Evolutionary conservation across 2,888 invertebrate genomes (phyloP).

Genomic region (Choreutis nemorana): DNA sequence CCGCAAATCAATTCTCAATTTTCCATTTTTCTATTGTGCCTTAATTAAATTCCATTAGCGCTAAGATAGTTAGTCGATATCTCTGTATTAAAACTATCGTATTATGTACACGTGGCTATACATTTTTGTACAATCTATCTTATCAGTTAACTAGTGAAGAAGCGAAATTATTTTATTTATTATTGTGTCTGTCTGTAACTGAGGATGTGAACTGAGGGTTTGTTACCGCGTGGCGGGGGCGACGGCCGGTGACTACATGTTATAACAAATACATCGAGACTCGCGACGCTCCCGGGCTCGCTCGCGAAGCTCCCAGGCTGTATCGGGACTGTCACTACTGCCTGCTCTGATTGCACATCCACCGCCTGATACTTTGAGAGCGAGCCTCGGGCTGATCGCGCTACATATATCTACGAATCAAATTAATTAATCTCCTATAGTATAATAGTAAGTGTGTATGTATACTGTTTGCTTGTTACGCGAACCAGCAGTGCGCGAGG

Average conservation of each 20-base stretch:
- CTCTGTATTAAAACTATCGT: conserved; percentile 61
- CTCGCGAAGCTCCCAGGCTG: neutral
- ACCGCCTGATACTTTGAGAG: conserved; percentile 10
- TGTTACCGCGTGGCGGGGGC: conserved; percentile 36
- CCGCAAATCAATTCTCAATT: conserved; percentile 52
- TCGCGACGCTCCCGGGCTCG: conserved; percentile 15
- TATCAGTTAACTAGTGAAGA: conserved; percentile 49
- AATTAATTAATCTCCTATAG: conserved; percentile 66
- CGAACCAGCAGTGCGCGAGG: conserved; percentile 34
- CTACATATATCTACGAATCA: conserved; percentile 65
- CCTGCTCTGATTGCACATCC: neutral
- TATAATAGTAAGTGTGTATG: conserved; percentile 62
- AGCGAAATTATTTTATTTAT: conserved; percentile 43
- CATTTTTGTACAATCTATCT: conserved; percentile 61
- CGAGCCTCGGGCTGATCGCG: conserved; percentile 28
- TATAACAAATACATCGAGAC: conserved; percentile 65
- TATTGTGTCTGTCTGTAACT: conserved; percentile 38
- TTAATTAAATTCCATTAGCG: conserved; percentile 55
- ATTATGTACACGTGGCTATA: conserved; percentile 56
- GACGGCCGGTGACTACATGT: conserved; percentile 55
- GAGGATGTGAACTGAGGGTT: conserved; percentile 50
- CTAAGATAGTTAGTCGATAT: conserved; percentile 54
- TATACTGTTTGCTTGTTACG: conserved; percentile 46
- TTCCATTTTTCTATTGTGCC: conserved; percentile 47
- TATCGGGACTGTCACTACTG: neutral